Percentiles rank a stretch among this genome's conserved stretches.
phyloP scores from a whole-genome alignment of 2,888 invertebrate genomes.

The Diabrotica balteata region DNA sequence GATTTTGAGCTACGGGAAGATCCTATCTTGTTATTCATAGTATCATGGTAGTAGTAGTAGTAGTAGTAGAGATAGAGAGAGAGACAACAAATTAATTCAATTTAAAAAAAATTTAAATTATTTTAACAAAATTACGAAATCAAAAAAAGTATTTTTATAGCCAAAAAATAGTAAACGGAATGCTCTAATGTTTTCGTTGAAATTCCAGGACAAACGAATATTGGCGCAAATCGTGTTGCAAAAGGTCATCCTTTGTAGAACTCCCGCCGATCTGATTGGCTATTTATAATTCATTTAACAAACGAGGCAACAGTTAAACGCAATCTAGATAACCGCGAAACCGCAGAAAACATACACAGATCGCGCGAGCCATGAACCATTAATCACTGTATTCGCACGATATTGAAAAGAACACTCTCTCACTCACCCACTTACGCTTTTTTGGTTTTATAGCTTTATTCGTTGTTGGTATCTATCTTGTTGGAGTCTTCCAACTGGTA shows the following conservation, averaged over 20 bases:
- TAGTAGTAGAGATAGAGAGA: too few relatives aligned
- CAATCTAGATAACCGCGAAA: constrained; percentile 21
- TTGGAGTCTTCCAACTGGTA: too few relatives aligned
- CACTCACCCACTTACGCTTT: constrained; percentile 21
- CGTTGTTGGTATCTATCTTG: too few relatives aligned
- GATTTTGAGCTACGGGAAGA: too few relatives aligned
- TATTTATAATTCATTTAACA: constrained; percentile 24
- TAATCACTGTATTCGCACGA: constrained; percentile 23
- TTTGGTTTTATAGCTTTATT: constrained; percentile 6
- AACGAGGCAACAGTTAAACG: constrained; percentile 21
- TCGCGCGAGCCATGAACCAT: constrained; percentile 18
- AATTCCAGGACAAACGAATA: background rate
- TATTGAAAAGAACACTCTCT: constrained; percentile 21
- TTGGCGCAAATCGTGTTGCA: constrained; percentile 9
- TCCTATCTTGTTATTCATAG: too few relatives aligned
- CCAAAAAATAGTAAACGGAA: too few relatives aligned
- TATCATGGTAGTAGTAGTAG: too few relatives aligned
- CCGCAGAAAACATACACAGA: constrained; percentile 19
- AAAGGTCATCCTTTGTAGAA: constrained; percentile 22
- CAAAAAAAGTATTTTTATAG: too few relatives aligned
- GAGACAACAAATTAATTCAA: too few relatives aligned
- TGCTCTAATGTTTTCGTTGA: too few relatives aligned
- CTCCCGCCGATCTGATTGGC: constrained; percentile 20
- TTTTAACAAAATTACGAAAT: too few relatives aligned
- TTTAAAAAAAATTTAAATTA: too few relatives aligned